phyloP scores from a whole-genome alignment of 2,113 vertebrate genomes.

The Crotalus tigris region DNA sequence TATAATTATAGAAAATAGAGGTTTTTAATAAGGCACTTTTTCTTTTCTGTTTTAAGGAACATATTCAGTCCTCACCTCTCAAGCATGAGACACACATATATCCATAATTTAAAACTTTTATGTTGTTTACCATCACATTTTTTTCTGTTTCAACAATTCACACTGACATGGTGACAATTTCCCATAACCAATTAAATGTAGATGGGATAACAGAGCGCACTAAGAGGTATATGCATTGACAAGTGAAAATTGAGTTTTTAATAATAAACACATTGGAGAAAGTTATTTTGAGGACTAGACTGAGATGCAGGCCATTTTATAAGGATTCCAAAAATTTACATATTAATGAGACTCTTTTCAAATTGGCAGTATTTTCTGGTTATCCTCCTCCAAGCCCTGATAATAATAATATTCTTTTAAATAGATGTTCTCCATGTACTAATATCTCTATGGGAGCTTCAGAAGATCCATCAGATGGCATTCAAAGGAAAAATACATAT shows the following conservation, averaged over 20 bases:
- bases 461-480: background rate
- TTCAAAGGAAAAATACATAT: background rate
- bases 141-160: background rate
- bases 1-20: background rate
- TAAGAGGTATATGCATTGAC: background rate
- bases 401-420: background rate
- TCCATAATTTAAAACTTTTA: slow-evolving; percentile 5
- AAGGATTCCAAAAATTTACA: slow-evolving; percentile 11
- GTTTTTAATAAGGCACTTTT: background rate
- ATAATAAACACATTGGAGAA: background rate
- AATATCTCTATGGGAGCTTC: background rate
- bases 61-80: background rate
- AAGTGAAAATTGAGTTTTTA: slow-evolving; percentile 16
- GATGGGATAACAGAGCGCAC: background rate
- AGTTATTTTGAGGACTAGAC: slow-evolving; percentile 25
- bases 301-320: slow-evolving; percentile 26
- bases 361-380: background rate
- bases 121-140: slow-evolving; percentile 24
- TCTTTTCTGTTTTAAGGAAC: background rate
- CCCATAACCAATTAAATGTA: slow-evolving; percentile 18
- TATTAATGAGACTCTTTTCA: background rate
- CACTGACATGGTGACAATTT: background rate
- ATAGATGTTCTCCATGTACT: background rate
- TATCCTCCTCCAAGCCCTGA: background rate
- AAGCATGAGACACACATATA: too few species aligned